Evolutionary conservation across 1,140 invertebrate species (phyloP), one percentile per base, ranked within the genome.

Genomic region (Gonioctena quinquepunctata): DNA sequence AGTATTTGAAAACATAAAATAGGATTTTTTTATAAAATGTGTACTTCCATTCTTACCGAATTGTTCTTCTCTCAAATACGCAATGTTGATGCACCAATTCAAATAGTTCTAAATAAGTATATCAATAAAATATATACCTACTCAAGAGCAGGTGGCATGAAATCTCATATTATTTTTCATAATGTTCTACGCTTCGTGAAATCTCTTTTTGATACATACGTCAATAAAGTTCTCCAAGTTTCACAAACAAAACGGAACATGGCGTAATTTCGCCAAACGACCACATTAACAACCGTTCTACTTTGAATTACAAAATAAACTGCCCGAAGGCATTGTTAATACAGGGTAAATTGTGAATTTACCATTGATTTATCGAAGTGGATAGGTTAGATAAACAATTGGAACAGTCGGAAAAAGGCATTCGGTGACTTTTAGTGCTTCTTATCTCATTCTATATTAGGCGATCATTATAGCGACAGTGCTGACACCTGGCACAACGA

Each of bases 381-480:
- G 27, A 61, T 61, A 27, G 23, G 59, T 18, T 27, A 61, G 59
- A 61, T 61, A 61, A 61, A 61, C 59, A 33, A 27, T 28, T 61
- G 59, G 23, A 25, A 27, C 23, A 27, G 27, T 27, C 23, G 27
- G 13, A 27, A 61, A 61, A 61, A 61, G 27, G 23, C 27, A 33
- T 27, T 33, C 23, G n/a, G 27, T 13, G 16, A 42, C 33, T 42
- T 61, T 61, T 23, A 23, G 25, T 61, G 59, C 25, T 27, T 61
- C 59, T 61, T 61, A 61, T 61, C 59, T 25, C 8, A 25, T 33
- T 25, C 59, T 61, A 61, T 61, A 61, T 61, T 61, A 61, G 59
- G 59, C 25, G 21, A 61, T 61, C 59, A 61, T 61, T 61, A 61
- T 23, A 11, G n/a, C 27, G 59, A 61, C 59, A 61, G 22, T 23